Conservation (phyloP, 2,113 vertebrate species). For the Oreocharis arfaki region DNA sequence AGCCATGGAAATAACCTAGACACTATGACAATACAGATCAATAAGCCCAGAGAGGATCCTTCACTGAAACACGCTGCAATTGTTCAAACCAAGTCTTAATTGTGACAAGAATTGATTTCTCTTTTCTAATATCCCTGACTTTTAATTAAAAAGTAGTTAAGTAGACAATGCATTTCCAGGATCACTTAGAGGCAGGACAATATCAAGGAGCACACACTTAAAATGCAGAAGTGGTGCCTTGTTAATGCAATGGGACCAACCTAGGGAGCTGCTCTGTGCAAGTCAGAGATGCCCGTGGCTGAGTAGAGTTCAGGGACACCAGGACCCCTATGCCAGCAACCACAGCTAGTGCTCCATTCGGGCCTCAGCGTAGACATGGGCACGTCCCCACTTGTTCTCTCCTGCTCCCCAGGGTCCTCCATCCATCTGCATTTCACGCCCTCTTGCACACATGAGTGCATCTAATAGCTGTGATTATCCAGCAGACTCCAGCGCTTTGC, state of each 20-base stretch:
- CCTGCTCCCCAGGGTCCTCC: not conserved
- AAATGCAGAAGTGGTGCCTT: not conserved
- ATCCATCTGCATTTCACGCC: constrained; percentile 12
- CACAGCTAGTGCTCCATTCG: not conserved
- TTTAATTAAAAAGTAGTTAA: constrained; percentile 65
- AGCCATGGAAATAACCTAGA: constrained; percentile 10
- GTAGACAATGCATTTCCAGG: constrained; percentile 13
- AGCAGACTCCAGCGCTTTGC: not conserved
- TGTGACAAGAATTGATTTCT: constrained; percentile 60
- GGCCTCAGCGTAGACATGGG: not conserved
- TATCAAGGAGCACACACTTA: not conserved
- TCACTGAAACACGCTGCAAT: not conserved
- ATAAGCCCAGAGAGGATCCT: constrained; percentile 40
- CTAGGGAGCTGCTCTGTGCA: not conserved
- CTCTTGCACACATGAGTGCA: not conserved
- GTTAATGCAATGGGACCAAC: not conserved
- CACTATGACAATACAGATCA: constrained; percentile 52
- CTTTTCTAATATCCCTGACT: constrained; percentile 51
- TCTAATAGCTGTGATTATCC: not conserved
- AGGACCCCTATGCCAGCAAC: not conserved
- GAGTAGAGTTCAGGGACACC: not conserved
- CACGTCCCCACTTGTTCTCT: not conserved
- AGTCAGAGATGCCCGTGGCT: not conserved
- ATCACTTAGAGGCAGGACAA: constrained; percentile 11
- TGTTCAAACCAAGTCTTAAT: constrained; percentile 46